Percentiles rank a stretch among this genome's conserved stretches.
Evolutionary conservation across 64 coral and sea anemone species (phyloP).

Genomic region (Porites lutea): DNA sequence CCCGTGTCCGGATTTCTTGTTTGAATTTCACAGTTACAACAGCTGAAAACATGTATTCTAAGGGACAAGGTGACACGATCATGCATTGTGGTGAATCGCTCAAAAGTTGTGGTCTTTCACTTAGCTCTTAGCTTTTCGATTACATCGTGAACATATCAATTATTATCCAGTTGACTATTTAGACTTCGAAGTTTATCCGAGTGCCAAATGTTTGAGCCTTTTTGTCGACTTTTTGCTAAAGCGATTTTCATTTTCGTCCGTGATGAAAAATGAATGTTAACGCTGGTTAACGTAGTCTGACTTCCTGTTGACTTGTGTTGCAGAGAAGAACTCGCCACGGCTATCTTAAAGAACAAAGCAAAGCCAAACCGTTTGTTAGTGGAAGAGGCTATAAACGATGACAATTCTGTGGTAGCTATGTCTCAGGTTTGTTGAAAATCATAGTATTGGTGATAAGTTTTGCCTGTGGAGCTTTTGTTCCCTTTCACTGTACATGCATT

Average conservation of each 20-base stretch:
- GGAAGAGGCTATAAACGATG: slow-evolving; percentile 98
- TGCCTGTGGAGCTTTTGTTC: neutral
- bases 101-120: neutral
- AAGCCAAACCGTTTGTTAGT: slow-evolving; percentile 95
- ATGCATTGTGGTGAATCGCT: neutral
- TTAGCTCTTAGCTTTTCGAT: neutral
- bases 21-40: neutral
- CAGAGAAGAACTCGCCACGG: slow-evolving; percentile 97
- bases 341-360: slow-evolving; percentile 98
- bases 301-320: slow-evolving; percentile 67
- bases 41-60: neutral
- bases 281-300: neutral
- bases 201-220: neutral
- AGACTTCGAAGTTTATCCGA: neutral
- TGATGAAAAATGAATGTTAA: neutral
- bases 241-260: neutral
- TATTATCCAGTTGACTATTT: neutral
- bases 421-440: slow-evolving; percentile 83
- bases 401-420: slow-evolving; percentile 97
- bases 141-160: neutral
- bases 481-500: neutral
- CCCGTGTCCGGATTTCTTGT: neutral
- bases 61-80: neutral
- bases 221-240: neutral
- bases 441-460: neutral